Evolutionary conservation across 2,888 invertebrate species (phyloP), one percentile per base, ranked within the genome.

Genomic region (Leptinotarsa peninsularis): DNA sequence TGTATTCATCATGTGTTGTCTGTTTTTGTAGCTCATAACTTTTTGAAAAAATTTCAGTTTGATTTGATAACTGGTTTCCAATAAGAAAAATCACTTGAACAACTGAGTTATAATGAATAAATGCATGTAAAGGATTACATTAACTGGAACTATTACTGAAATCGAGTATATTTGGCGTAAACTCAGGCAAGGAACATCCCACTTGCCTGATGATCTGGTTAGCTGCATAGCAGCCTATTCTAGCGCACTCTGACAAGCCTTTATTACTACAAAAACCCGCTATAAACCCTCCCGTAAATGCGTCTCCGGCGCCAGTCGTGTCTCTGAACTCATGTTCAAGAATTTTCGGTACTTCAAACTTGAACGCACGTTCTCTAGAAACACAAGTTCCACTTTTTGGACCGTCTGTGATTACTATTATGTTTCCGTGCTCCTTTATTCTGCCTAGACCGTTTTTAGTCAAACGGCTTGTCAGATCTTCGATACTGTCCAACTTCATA

Each of bases 351-450:
- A 90, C 90, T 3, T 77, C n/a, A 50, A 85, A 82, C 73, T 84
- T 82, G 23, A 67, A 67, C 23, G 72, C 72, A 67, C 66, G 60
- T 50, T 86, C 81, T n/a, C 83, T 80, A 74, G 82, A 81, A 14
- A 85, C 83, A 76, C 93, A 90, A 66, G 90, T 85, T 0, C 92
- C 90, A 27, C 90, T 89, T 18, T 90, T 86, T 0, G 88, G 86
- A 14, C 93, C 93, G 82, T 93, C 91, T 7, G 94, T 94, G 74
- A 94, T 89, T 2, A 93, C 88, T 27, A 93, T 89, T 5, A 91
- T 89, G 79, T 92, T 90, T 23, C 88, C 83, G 71, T 85, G 84
- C 68, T 73, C 72, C 2, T 72, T n/a, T 67, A 76, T 60, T 68
- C 68, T 78, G 15, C 67, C 50, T 71, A 70, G 68, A 54, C 43